Base-by-base conservation (phyloP, 2,888 invertebrate species). In the Morpho deidamia region DNA sequence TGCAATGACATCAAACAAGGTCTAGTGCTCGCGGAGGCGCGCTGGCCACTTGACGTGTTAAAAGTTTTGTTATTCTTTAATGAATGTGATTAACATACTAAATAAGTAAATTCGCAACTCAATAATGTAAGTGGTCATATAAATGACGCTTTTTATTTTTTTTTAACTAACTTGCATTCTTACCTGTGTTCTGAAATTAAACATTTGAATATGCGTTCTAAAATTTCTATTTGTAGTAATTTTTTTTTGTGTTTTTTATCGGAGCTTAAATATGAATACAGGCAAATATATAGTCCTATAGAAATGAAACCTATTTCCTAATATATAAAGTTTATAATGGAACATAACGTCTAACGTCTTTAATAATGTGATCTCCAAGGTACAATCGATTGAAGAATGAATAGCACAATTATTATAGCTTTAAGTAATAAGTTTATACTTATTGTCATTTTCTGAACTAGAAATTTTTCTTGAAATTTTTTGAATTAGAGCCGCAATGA, bases 21-120 rank as follows among this genome's bases (percentile, higher is more conserved):
- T 37, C 47, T 40, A 54, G 58, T 55, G n/a, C 14, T 39, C 35
- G 58, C 44, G 48, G 34, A 52, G 44, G 14, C 51, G 51, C 54
- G 58, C 14, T 23, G 11, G n/a, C 11, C 23, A 11, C 34, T 34
- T 14, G 51, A 55, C 54, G 58, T 49, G 51, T 57, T 11, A 11
- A 44, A 12, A 32, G 14, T 37, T 44, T 10, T 47, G 32, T 42
- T 11, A 32, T 14, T 34, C 33, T 32, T 11, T n/a, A 33, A 40
- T 48, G 48, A 41, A 48, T 10, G 35, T 44, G 35, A 33, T 12
- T 11, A 47, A 11, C 33, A 11, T 8, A 41, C 8, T 48, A 10
- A 11, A 8, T 9, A 32, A 9, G 10, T 35, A 32, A 14, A 12
- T 37, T 35, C 35, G 35, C 46, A 23, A 38, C 37, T 35, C 11